Evolutionary conservation across 1,140 invertebrate species (phyloP).

Genomic region (Megathymus violae): DNA sequence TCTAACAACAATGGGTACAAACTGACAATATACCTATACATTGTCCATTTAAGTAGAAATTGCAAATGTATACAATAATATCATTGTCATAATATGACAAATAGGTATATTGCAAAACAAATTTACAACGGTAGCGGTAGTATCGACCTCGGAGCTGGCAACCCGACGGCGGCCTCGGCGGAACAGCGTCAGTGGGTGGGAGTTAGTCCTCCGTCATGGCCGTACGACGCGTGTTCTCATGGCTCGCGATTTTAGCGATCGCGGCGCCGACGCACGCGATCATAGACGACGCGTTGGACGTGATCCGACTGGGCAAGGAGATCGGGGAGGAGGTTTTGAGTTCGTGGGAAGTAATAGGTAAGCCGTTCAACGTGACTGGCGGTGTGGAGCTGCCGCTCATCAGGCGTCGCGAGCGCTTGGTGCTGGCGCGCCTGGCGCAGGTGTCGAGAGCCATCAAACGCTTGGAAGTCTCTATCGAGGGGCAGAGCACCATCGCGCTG

Average conservation of each 20-base stretch:
- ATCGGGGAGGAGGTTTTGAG: slow-evolving; percentile 84
- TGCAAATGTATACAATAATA: too few relatives aligned
- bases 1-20: neutral
- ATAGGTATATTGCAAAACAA: too few relatives aligned
- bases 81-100: too few relatives aligned
- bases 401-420: slow-evolving; percentile 82
- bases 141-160: slow-evolving; percentile 42
- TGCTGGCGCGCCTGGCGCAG: slow-evolving; percentile 79
- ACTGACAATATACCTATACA: too few relatives aligned
- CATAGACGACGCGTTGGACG: slow-evolving; percentile 85
- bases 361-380: slow-evolving; percentile 80
- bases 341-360: slow-evolving; percentile 85
- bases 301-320: slow-evolving; percentile 85
- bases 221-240: slow-evolving; percentile 51
- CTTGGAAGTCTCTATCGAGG: slow-evolving; percentile 57
- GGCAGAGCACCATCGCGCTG: slow-evolving; percentile 56
- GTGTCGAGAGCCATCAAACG: slow-evolving; percentile 76
- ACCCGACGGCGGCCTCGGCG: slow-evolving; percentile 49
- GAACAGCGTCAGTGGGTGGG: slow-evolving; percentile 62
- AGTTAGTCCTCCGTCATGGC: slow-evolving; percentile 64
- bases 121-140: slow-evolving; percentile 20
- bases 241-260: slow-evolving; percentile 52
- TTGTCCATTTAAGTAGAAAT: too few relatives aligned
- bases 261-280: slow-evolving; percentile 57
- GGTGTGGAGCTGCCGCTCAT: slow-evolving; percentile 85